Percentiles rank a stretch among this genome's conserved stretches.
Conservation (phyloP, 1,140 invertebrate genomes). For the Drosophila orosa region DNA sequence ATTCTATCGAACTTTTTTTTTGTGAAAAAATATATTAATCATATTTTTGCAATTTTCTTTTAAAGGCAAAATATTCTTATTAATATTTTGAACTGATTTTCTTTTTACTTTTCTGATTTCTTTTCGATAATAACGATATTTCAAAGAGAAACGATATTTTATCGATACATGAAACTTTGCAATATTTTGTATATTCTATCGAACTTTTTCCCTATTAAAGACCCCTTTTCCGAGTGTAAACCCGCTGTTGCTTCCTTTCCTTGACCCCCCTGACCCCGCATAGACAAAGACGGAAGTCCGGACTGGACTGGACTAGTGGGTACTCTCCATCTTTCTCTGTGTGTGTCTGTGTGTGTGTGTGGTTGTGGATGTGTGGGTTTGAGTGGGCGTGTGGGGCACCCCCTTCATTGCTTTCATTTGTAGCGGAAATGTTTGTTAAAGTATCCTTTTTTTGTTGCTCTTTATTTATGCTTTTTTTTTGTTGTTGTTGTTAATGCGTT, state of each 20-base stretch:
- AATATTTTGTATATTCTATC: not conserved
- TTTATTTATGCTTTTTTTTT: constrained; percentile 14
- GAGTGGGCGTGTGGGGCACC: constrained; percentile 13
- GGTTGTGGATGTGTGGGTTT: not conserved
- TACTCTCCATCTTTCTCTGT: not conserved
- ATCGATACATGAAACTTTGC: not conserved
- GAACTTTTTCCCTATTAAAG: not conserved
- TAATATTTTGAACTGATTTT: too few species aligned
- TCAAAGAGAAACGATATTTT: not conserved
- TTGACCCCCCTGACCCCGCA: constrained; percentile 15
- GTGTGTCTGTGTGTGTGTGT: constrained; percentile 1
- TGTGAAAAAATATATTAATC: too few species aligned
- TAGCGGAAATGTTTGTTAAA: constrained; percentile 82
- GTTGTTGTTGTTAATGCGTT: constrained; percentile 46
- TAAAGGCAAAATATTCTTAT: too few species aligned
- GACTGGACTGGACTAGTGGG: constrained; percentile 29
- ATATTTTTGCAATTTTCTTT: too few species aligned
- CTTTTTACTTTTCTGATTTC: not conserved
- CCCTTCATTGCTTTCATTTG: constrained; percentile 78
- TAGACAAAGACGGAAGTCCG: constrained; percentile 76
- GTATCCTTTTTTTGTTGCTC: constrained; percentile 56
- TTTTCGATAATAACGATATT: not conserved
- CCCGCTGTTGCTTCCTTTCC: constrained; percentile 9
- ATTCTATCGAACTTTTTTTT: not conserved
- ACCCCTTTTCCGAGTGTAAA: constrained; percentile 26